Percentiles rank a stretch among this genome's conserved stretches.
Evolutionary conservation across 2,888 invertebrate genomes (phyloP).

Genomic region (Lydus trimaculatus): DNA sequence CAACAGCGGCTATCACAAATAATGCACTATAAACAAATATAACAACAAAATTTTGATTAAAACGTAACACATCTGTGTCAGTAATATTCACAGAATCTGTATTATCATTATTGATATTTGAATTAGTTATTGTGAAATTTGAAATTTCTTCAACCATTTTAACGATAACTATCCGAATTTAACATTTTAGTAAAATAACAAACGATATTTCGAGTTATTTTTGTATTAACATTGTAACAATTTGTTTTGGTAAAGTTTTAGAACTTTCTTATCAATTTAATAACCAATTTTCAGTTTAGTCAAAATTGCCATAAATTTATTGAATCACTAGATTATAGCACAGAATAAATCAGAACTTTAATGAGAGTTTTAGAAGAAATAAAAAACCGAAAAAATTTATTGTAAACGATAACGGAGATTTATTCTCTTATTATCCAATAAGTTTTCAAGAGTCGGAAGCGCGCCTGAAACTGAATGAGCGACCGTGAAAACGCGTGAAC

Average conservation of each 20-base stretch:
- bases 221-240: too few species aligned
- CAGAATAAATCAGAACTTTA: neutral
- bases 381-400: neutral
- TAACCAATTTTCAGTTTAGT: too few species aligned
- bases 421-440: neutral
- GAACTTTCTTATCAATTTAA: neutral
- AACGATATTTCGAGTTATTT: too few species aligned
- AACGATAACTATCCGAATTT: too few species aligned
- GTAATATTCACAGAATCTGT: neutral
- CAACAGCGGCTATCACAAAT: conserved; percentile 72
- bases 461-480: conserved; percentile 10
- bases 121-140: neutral
- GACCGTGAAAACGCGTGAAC: conserved; percentile 2
- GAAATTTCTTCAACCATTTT: conserved; percentile 3
- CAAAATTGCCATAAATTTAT: too few species aligned
- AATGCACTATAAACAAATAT: conserved; percentile 71
- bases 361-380: neutral
- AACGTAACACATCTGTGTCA: conserved; percentile 16
- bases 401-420: neutral
- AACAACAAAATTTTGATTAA: conserved; percentile 36
- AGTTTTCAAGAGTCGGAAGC: conserved; percentile 1
- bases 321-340: too few species aligned
- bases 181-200: neutral
- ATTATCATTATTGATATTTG: neutral
- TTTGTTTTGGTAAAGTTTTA: too few species aligned